Base-by-base conservation (phyloP, 2,888 invertebrate species). In the Hylaea fasciaria region DNA sequence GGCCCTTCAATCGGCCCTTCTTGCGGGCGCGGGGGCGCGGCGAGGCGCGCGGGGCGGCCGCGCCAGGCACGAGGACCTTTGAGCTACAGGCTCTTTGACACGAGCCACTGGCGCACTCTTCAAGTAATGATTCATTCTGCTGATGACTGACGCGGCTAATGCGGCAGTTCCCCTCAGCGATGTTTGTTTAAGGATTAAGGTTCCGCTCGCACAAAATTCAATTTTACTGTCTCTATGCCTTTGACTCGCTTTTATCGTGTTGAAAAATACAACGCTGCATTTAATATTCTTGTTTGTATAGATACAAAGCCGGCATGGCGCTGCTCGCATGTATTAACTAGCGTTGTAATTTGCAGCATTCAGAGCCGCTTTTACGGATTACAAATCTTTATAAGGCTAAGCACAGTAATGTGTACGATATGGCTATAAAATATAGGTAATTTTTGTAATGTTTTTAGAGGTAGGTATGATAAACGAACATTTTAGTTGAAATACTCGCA, bases 61-160 rank as follows among this genome's bases (percentile, higher is more conserved):
- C 67, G 72, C 57, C 53, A 65, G 72, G 69, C 81, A 87, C 77
- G 88, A 89, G 91, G 86, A 89, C 90, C 86, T 90, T 89, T 89
- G 88, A 90, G 89, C 90, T 88, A 80, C 85, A 85, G 82, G 85
- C 91, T 89, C 91, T 91, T 92, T 91, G 91, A 91, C 91, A 90
- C 91, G 89, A 90, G 89, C 89, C 88, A 90, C 91, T 89, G 88
- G 82, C 89, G 89, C 83, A 87, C 91, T 91, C 91, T 91, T 91
- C 91, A 92, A 91, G 90, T 92, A 92, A 92, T 91, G 91, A 91
- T 91, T 91, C 91, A 91, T 91, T 91, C 91, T 90, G 83, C 88
- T 90, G 91, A 90, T 90, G 90, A 91, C 85, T 90, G 89, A 89
- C 89, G 86, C 88, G 79, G 90, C 91, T 91, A 91, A 91, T 91